phyloP scores from a whole-genome alignment of 2,888 invertebrate genomes.

The Tipula helvola region DNA sequence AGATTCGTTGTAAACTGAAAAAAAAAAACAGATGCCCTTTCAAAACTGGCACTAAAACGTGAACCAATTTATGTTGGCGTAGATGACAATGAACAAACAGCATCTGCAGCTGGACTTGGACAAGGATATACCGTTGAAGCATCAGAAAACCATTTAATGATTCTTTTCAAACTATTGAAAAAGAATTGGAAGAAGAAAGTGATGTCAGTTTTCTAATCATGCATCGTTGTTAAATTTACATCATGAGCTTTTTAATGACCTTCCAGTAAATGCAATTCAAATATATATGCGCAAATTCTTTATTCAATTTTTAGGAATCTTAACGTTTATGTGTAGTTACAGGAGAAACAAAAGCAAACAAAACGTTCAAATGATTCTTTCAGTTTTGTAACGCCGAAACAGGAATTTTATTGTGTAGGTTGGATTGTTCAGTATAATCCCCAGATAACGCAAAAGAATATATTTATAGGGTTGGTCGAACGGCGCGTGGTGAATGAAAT shows the following conservation, averaged over 20 bases:
- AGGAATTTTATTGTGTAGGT: slow-evolving; percentile 86
- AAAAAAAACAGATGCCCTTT: slow-evolving; percentile 83
- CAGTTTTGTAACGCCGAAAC: slow-evolving; percentile 93
- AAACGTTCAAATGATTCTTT: slow-evolving; percentile 94
- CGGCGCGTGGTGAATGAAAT: slow-evolving; percentile 88
- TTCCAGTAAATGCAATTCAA: slow-evolving; percentile 94
- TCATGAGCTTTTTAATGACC: slow-evolving; percentile 87
- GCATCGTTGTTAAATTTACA: slow-evolving; percentile 96
- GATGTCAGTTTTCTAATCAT: slow-evolving; percentile 96
- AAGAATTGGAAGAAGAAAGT: slow-evolving; percentile 92
- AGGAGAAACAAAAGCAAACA: slow-evolving; percentile 98
- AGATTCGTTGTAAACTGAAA: slow-evolving; percentile 48
- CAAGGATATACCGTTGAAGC: slow-evolving; percentile 92
- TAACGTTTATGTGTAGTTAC: slow-evolving; percentile 22
- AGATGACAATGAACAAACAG: slow-evolving; percentile 71
- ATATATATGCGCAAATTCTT: slow-evolving; percentile 48
- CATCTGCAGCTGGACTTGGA: slow-evolving; percentile 70
- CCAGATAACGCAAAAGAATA: slow-evolving; percentile 99
- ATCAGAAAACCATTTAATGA: slow-evolving; percentile 84
- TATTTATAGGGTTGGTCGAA: slow-evolving; percentile 95
- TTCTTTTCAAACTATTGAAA: slow-evolving; percentile 95
- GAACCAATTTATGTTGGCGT: slow-evolving; percentile 92
- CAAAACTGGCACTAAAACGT: slow-evolving; percentile 79
- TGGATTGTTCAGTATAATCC: slow-evolving; percentile 99
- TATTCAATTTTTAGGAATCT: neutral